These are phyloP conservation scores for Eriosoma lanigerum DNA, from an alignment of 1,140 invertebrate genomes.

Conservation along the genomic window DNA sequence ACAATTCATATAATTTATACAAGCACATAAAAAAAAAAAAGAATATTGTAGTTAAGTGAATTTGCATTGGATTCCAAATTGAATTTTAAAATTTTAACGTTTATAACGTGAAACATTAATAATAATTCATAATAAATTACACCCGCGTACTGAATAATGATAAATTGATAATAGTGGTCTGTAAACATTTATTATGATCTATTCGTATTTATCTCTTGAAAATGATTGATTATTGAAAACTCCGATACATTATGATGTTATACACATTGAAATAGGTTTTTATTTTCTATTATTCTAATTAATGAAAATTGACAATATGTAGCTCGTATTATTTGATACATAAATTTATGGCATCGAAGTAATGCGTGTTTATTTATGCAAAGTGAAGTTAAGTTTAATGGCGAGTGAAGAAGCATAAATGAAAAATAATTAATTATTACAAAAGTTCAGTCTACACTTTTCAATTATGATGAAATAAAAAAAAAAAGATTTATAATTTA, in stretches of 20 bases:
- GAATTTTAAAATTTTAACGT: background rate
- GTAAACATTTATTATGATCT: background rate
- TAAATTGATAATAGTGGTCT: background rate
- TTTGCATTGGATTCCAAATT: background rate
- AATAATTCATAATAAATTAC: conserved; percentile 16
- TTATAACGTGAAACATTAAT: background rate
- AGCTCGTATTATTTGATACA: too few relatives aligned
- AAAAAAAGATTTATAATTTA: too few relatives aligned
- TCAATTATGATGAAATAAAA: too few relatives aligned
- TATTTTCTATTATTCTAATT: background rate
- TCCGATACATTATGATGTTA: background rate
- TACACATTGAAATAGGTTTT: background rate
- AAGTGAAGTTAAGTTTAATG: too few relatives aligned
- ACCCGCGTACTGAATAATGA: background rate
- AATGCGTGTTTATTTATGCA: too few relatives aligned
- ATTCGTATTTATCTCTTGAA: background rate
- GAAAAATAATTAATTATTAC: too few relatives aligned
- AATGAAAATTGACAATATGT: too few relatives aligned
- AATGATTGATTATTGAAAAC: background rate
- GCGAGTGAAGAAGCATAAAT: too few relatives aligned
- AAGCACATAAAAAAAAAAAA: background rate
- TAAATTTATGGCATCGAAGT: too few relatives aligned
- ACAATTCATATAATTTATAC: too few relatives aligned
- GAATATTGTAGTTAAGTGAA: background rate
- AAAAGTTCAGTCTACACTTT: too few relatives aligned